Base-by-base conservation (phyloP, 2,113 vertebrate species). In the Forbesichthys papilliferus region DNA sequence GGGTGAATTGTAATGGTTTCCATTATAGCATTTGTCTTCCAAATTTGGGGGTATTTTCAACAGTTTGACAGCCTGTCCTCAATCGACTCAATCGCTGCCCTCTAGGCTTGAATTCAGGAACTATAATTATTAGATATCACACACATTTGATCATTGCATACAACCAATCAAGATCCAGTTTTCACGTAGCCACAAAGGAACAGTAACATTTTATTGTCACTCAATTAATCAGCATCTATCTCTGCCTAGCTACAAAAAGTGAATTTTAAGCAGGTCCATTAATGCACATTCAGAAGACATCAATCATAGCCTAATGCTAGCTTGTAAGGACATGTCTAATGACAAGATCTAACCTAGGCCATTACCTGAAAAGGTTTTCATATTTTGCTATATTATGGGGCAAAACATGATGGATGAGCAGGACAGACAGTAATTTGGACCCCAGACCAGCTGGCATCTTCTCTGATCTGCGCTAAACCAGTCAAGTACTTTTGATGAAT, bases 401-500 rank as follows among this genome's bases (percentile, higher is more conserved):
- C 70, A 20, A 61, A 75, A 68, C 75, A 71, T 88, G 85, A 90
- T 88, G 79, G 84, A 89, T 90, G 86, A 85, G 56, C 12, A 10
- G 52, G 64, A 70, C 46, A 66, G 78, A 11, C 61, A 73, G 69
- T 79, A 68, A 75, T 84, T 82, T 79, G 59, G 77, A 76, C 81
- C n/a, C 70, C 49, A 75, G 69, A 55, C 52, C 56, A 69, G 61
- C 68, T 75, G 75, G 66, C 75, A 66, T 80, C 62, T 69, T 71
- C 73, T 80, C 71, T 83, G 80, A 84, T 84, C 84, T 36, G 58
- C 67, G 73, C 72, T 11, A 0, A 74, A 54, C 61, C 65, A 27
- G 80, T 84, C 83, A 81, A 80, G 81, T 74, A 78, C 36, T 66
- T 80, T 80, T 90, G 85, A 90, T 90, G 78, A 75, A 90, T 90